A percentile compares a stretch with the other conserved stretches of the same genome.
phyloP scores from a whole-genome alignment of 1,140 invertebrate species.

The Calycopis cecrops region DNA sequence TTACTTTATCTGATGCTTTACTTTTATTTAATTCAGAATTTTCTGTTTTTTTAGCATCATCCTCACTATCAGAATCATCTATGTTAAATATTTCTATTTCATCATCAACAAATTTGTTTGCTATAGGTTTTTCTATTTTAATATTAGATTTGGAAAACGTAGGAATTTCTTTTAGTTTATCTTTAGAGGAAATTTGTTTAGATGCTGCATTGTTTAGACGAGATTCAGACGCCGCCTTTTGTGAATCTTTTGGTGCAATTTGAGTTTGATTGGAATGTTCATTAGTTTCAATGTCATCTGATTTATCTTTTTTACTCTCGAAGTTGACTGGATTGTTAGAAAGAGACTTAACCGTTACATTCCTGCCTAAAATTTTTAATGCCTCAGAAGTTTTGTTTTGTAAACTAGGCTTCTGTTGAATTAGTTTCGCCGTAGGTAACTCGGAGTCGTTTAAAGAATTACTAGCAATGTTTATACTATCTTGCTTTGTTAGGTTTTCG shows the following conservation, averaged over 20 bases:
- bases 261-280: neutral
- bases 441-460: neutral
- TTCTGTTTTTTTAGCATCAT: conserved; percentile 24
- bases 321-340: neutral
- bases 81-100: conserved; percentile 59
- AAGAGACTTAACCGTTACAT: conserved; percentile 9
- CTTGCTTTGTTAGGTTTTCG: neutral
- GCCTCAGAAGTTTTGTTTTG: neutral
- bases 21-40: conserved; percentile 13
- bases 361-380: neutral
- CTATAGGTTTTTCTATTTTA: conserved; percentile 20
- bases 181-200: neutral
- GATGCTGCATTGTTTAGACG: neutral
- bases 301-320: neutral
- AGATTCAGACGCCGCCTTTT: neutral
- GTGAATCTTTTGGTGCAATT: neutral
- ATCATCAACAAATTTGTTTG: conserved; percentile 31
- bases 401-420: neutral
- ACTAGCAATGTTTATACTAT: neutral
- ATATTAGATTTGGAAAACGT: neutral
- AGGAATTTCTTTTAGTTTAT: neutral
- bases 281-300: neutral
- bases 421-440: neutral
- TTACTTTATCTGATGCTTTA: conserved; percentile 19
- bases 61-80: conserved; percentile 61